Conservation (phyloP, 1,140 invertebrate genomes). For the Ladona fulva region DNA sequence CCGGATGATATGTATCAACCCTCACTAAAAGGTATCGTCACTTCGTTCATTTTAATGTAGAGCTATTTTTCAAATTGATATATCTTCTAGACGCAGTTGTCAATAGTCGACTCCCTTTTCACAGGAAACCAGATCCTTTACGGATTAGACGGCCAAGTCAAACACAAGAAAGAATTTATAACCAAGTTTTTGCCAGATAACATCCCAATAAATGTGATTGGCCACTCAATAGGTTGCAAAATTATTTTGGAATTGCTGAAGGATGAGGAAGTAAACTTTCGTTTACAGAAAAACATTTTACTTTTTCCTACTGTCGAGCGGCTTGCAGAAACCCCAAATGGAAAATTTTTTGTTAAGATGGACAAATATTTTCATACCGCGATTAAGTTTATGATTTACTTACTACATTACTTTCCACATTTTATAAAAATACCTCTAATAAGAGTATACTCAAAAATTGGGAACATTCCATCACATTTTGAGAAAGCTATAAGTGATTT, state of each 20-base stretch:
- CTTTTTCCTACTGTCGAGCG: slow-evolving; percentile 75
- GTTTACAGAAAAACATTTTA: slow-evolving; percentile 50
- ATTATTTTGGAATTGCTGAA: slow-evolving; percentile 66
- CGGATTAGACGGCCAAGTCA: slow-evolving; percentile 61
- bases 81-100: background rate
- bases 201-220: slow-evolving; percentile 61
- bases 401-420: slow-evolving; percentile 49
- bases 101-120: slow-evolving; percentile 17
- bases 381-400: slow-evolving; percentile 44
- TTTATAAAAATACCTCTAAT: slow-evolving; percentile 42
- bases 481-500: slow-evolving; percentile 41
- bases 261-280: slow-evolving; percentile 37
- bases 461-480: slow-evolving; percentile 30
- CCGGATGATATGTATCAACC: background rate
- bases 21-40: slow-evolving; percentile 10
- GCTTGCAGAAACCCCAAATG: slow-evolving; percentile 62
- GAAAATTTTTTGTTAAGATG: slow-evolving; percentile 46
- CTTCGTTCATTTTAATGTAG: background rate
- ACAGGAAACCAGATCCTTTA: slow-evolving; percentile 43
- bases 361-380: slow-evolving; percentile 44
- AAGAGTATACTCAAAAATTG: slow-evolving; percentile 36
- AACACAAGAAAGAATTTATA: slow-evolving; percentile 72
- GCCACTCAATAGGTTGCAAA: slow-evolving; percentile 78
- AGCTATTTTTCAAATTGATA: background rate
- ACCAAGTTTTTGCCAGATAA: slow-evolving; percentile 56